phyloP scores from a whole-genome alignment of 2,888 invertebrate species.

The Stenotaenia linearis region DNA sequence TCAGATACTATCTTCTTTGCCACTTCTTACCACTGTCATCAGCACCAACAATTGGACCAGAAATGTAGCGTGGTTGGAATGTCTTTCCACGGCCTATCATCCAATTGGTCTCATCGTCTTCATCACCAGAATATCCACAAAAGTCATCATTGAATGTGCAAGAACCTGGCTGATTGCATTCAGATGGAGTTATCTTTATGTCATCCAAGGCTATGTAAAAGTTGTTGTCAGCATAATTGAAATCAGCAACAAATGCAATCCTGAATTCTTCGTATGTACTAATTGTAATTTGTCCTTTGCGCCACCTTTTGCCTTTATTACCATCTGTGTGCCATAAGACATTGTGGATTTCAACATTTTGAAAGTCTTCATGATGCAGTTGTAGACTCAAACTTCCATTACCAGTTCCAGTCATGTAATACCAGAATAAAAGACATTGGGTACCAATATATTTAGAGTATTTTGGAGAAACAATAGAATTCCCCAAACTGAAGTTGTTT shows the following conservation, averaged over 20 bases:
- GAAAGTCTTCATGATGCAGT: not conserved
- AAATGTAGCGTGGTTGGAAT: not conserved
- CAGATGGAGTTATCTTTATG: not conserved
- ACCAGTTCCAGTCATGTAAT: constrained; percentile 22
- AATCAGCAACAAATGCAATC: not conserved
- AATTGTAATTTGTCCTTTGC: not conserved
- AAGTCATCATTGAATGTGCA: not conserved
- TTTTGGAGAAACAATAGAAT: not conserved
- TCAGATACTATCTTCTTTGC: no score
- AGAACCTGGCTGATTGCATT: not conserved
- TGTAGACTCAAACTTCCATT: not conserved
- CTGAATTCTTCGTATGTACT: not conserved
- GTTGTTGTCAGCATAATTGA: not conserved
- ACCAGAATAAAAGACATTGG: constrained; percentile 11
- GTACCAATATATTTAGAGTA: not conserved
- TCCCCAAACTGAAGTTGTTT: not conserved
- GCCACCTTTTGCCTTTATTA: not conserved
- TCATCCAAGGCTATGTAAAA: not conserved
- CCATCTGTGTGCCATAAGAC: not conserved
- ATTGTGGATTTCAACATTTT: not conserved
- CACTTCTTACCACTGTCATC: not conserved
- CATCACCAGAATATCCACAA: not conserved
- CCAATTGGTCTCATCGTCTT: not conserved
- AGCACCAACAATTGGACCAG: not conserved
- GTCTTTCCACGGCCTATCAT: not conserved